Conservation (phyloP, 2,113 vertebrate genomes). For the Guaruba guarouba region DNA sequence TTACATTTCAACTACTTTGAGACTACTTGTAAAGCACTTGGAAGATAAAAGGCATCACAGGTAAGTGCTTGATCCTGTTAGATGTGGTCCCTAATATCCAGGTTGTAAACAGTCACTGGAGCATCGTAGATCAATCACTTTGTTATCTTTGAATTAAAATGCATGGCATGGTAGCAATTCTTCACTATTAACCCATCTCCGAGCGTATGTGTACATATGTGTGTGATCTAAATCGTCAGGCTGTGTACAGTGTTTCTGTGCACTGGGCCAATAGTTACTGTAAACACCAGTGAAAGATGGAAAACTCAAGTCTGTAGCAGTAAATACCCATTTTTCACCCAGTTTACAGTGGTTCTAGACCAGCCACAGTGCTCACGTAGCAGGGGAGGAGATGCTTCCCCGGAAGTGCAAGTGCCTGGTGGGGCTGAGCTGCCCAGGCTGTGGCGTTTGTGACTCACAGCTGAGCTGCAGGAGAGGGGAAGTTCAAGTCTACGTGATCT, state of each 20-base stretch:
- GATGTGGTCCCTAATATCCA: background rate
- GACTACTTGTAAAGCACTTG: background rate
- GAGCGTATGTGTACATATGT: accelerated
- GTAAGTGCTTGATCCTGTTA: background rate
- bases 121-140: background rate
- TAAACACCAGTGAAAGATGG: background rate
- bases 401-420: accelerated
- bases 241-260: background rate
- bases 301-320: background rate
- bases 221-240: background rate
- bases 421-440: background rate
- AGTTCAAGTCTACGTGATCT: background rate
- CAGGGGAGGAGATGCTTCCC: no score
- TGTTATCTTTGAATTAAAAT: background rate
- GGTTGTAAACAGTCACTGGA: background rate
- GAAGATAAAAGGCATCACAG: background rate
- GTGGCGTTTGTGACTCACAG: accelerated
- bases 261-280: no score
- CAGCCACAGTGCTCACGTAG: background rate
- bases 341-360: background rate
- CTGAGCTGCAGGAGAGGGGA: background rate
- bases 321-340: background rate
- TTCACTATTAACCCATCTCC: background rate
- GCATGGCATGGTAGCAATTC: background rate
- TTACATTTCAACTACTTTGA: background rate